phyloP scores from a whole-genome alignment of 2,113 vertebrate species.

The Campylomormyrus numenius region DNA sequence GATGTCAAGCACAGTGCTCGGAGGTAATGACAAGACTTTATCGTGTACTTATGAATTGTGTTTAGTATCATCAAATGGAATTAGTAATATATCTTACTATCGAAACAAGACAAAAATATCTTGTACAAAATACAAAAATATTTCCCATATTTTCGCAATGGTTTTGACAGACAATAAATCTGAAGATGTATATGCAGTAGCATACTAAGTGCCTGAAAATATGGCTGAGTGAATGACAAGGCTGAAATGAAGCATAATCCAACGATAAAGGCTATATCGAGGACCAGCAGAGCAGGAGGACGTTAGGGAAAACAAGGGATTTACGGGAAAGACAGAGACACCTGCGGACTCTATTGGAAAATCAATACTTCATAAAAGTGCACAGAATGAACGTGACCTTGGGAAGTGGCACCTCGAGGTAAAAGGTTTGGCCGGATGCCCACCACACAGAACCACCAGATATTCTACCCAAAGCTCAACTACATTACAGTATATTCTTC shows the following conservation, averaged over 20 bases:
- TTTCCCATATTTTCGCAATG: background rate
- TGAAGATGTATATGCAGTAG: background rate
- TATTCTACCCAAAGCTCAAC: background rate
- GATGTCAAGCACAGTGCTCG: background rate
- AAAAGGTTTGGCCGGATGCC: background rate
- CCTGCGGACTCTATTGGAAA: constrained; percentile 20
- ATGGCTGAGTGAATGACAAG: background rate
- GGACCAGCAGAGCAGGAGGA: background rate
- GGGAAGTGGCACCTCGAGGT: background rate
- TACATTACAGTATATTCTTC: background rate
- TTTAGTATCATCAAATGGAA: background rate
- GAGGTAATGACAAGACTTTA: background rate
- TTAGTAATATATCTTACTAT: background rate
- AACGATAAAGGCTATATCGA: background rate
- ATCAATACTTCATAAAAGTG: constrained; percentile 28
- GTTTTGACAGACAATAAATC: background rate
- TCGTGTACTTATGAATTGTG: background rate
- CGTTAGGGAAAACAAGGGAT: background rate
- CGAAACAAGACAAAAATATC: background rate
- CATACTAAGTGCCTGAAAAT: background rate
- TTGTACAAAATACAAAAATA: background rate
- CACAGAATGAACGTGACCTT: constrained; percentile 28
- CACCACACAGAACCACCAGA: background rate
- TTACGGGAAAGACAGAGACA: background rate
- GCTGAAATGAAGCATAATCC: background rate